Evolutionary conservation across 2,888 invertebrate species (phyloP), one percentile per base, ranked within the genome.

Genomic region (Drosophila meridionalis): DNA sequence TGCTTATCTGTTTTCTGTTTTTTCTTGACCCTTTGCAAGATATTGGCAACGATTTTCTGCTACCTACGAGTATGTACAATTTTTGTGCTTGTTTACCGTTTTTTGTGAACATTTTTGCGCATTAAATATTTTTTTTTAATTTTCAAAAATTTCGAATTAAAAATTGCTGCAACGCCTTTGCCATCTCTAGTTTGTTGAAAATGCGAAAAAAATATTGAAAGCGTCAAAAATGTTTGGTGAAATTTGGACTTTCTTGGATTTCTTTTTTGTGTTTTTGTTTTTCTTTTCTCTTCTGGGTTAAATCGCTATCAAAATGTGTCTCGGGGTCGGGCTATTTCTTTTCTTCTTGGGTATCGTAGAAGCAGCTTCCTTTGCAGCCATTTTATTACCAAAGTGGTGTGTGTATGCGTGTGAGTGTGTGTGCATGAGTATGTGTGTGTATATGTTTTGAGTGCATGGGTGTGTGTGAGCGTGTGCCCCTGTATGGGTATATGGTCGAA

Each of bases 321-420:
- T 64, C 62, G 56, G 64, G 75, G 58, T 76, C 78, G 83, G 90
- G 81, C 91, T 91, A 90, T 90, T 83, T 87, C 89, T 84, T 88
- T 91, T 91, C 90, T 91, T 91, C 90, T 85, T 85, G 89, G 90
- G 83, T 79, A 91, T 91, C 90, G 83, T 90, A 91, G 87, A 91
- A 91, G 89, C 86, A 81, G 83, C 88, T 87, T 85, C 83, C 80
- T 89, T 87, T 83, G 86, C 89, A 87, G 89, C 89, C 89, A 89
- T 87, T 87, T 87, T 87, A 82, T 89, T 72, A 78, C 73, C 73
- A 87, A 87, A 87, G 65, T 78, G 72, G 86, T 80, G 80, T 76
- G 88, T 66, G 85, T 74, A 53, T 65, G 59, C 48, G 26, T 58
- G 53, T 75, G 60, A 68, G 63, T 66, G 69, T 55, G 59, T 48